Conservation (phyloP, 2,797 vertebrate genomes). For the Liparis tanakae region DNA sequence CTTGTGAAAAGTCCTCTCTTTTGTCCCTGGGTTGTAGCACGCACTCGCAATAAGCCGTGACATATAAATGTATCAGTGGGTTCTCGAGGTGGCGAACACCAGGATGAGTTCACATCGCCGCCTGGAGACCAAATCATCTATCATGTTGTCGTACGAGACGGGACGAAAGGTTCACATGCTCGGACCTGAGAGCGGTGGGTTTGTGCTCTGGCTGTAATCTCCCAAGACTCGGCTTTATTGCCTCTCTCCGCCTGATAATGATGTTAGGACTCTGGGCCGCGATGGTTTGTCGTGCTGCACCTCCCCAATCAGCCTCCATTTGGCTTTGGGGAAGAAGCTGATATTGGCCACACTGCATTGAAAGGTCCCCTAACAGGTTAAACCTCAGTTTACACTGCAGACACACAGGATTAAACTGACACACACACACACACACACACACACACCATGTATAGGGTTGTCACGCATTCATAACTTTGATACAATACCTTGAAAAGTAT, state of each 20-base stretch:
- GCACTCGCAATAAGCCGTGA: conserved; percentile 46
- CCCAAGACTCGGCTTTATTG: conserved; percentile 82
- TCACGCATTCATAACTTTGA: too few relatives aligned
- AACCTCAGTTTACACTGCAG: conserved; percentile 69
- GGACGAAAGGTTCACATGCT: conserved; percentile 68
- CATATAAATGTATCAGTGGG: conserved; percentile 56
- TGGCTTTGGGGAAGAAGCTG: conserved; percentile 71
- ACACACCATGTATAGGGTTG: neutral
- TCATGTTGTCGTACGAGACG: conserved; percentile 71
- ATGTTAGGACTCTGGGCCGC: conserved; percentile 81
- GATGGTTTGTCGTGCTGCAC: conserved; percentile 70
- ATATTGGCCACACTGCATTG: conserved; percentile 77
- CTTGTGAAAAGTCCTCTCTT: conserved; percentile 7
- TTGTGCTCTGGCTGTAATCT: conserved; percentile 77
- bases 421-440: neutral
- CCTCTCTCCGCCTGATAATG: conserved; percentile 81
- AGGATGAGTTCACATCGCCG: conserved; percentile 53
- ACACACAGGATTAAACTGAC: conserved; percentile 23
- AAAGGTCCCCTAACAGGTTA: conserved; percentile 80
- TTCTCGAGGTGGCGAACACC: conserved; percentile 70
- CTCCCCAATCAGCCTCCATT: conserved; percentile 75
- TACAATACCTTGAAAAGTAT: neutral
- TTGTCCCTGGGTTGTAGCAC: conserved; percentile 37
- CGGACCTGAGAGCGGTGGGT: conserved; percentile 69
- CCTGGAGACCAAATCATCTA: conserved; percentile 71